phyloP scores from a whole-genome alignment of 2,113 vertebrate genomes.

The Asarcornis scutulata region DNA sequence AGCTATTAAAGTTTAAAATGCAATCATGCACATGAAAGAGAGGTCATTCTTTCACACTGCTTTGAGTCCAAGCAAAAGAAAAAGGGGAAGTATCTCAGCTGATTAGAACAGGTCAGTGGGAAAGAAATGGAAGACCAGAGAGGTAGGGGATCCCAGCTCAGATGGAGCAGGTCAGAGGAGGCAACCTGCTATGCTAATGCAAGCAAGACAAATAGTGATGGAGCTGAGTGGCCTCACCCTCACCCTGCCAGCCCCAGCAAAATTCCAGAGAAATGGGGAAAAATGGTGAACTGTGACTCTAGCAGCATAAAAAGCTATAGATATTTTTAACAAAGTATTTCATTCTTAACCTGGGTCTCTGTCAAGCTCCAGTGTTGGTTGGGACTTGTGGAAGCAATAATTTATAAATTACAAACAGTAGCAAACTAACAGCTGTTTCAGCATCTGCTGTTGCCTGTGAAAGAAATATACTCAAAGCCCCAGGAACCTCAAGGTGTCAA shows the following conservation, averaged over 20 bases:
- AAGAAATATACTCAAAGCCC: neutral
- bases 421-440: conserved; percentile 22
- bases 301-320: neutral
- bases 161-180: neutral
- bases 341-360: neutral
- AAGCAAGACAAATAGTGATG: neutral
- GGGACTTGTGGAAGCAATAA: conserved; percentile 4
- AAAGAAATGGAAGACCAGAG: neutral
- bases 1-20: conserved; percentile 75
- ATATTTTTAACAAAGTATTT: neutral
- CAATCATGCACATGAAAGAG: conserved; percentile 44
- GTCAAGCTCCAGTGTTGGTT: neutral
- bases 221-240: neutral
- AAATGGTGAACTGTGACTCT: neutral
- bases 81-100: neutral
- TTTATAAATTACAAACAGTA: conserved; percentile 10
- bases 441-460: neutral
- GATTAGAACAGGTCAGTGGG: neutral
- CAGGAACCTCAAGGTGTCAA: neutral
- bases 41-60: conserved; percentile 13
- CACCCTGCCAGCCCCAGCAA: neutral
- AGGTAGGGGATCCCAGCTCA: neutral
- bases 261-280: neutral
- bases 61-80: neutral
- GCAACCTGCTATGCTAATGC: neutral